phyloP scores from a whole-genome alignment of 2,113 vertebrate genomes.

The Pedetes capensis region DNA sequence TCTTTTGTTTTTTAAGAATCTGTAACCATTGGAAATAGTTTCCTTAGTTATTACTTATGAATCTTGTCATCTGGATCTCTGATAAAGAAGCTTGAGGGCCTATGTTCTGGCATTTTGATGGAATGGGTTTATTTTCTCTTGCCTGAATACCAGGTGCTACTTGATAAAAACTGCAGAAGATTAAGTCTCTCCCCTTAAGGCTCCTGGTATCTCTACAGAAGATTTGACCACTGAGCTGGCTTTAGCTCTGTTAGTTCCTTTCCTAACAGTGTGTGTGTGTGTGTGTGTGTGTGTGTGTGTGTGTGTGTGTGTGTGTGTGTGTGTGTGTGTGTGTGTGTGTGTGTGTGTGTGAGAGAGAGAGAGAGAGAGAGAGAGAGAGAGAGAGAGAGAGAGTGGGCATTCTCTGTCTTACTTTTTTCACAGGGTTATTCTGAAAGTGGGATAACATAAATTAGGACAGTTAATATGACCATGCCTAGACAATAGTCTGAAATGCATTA shows the following conservation, averaged over 20 bases:
- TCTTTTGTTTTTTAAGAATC: background rate
- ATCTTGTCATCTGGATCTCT: background rate
- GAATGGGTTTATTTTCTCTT: constrained; percentile 61
- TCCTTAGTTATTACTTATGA: constrained; percentile 52
- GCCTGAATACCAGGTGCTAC: background rate
- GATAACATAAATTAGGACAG: background rate
- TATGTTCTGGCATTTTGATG: constrained; percentile 60
- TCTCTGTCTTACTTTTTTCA: background rate
- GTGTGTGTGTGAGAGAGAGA: background rate
- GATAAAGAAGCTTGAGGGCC: constrained; percentile 20
- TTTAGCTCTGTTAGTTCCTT: background rate
- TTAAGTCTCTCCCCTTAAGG: background rate
- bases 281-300: background rate
- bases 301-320: background rate
- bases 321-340: background rate
- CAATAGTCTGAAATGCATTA: too few species aligned
- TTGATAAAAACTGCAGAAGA: constrained; percentile 26
- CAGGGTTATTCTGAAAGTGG: background rate
- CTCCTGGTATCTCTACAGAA: background rate
- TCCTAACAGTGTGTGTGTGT: background rate
- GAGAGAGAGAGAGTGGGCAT: background rate
- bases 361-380: background rate
- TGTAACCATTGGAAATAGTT: background rate
- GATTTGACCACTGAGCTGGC: background rate
- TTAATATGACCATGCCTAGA: background rate